Conservation (phyloP, 2,113 vertebrate genomes). For the Corythoichthys intestinalis region DNA sequence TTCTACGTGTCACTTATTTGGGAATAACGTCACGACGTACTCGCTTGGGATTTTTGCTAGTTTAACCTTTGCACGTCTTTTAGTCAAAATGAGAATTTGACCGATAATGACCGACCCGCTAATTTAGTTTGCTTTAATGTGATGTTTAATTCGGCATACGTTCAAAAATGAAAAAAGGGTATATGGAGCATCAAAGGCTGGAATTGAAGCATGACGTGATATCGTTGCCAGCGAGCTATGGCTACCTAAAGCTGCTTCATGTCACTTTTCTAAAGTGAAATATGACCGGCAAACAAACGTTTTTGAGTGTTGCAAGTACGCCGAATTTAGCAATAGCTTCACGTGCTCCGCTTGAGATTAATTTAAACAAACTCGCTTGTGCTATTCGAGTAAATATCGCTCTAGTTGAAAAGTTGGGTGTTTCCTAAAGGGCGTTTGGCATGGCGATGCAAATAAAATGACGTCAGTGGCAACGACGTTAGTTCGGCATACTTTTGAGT, state of each 20-base stretch:
- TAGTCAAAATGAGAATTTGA: not conserved
- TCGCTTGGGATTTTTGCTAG: not conserved
- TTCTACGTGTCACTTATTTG: constrained; percentile 7
- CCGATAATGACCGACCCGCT: not conserved
- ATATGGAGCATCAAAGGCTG: not conserved
- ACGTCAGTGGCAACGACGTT: not conserved
- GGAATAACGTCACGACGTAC: constrained; percentile 8
- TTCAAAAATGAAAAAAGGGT: not conserved
- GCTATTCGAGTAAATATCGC: not conserved
- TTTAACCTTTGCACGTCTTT: not conserved
- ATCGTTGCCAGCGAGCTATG: not conserved
- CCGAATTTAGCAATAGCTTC: not conserved
- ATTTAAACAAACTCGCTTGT: not conserved
- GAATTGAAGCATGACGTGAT: not conserved
- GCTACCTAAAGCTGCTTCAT: not conserved
- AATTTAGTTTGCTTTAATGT: not conserved
- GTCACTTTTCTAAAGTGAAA: not conserved
- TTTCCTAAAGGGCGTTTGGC: not conserved
- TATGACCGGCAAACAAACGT: not conserved
- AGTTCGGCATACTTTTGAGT: not conserved
- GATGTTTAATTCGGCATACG: not conserved
- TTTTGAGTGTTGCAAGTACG: not conserved
- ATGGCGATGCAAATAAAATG: constrained; percentile 2
- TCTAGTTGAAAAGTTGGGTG: not conserved
- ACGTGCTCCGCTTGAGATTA: not conserved